phyloP scores from a whole-genome alignment of 2,797 vertebrate species.

The Danio albolineatus region DNA sequence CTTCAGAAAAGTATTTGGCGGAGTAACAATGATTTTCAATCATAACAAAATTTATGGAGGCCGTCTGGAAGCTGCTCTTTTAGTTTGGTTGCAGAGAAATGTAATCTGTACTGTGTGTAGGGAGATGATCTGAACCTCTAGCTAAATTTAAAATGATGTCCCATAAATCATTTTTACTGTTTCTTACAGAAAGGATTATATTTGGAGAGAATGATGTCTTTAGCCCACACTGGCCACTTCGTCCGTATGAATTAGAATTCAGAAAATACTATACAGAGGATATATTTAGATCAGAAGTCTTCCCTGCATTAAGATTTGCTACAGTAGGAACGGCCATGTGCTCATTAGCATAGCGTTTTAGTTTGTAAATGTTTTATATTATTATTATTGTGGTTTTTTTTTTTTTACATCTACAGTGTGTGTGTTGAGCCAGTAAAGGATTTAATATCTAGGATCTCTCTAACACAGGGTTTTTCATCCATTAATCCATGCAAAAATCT shows the following conservation, averaged over 20 bases:
- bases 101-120: background rate
- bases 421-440: background rate
- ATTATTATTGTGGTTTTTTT: too few species aligned
- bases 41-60: background rate
- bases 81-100: background rate
- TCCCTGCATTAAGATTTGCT: background rate
- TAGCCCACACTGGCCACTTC: background rate
- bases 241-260: background rate
- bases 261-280: background rate
- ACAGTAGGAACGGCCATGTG: background rate
- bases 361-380: too few species aligned
- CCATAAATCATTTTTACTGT: background rate
- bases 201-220: background rate
- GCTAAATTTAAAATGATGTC: background rate
- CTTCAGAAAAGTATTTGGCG: too few species aligned
- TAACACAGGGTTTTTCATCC: background rate
- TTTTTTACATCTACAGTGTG: background rate
- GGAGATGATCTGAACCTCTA: slow-evolving; percentile 4
- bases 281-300: background rate
- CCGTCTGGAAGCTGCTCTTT: background rate
- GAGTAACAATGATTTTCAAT: too few species aligned
- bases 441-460: background rate
- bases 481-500: slow-evolving; percentile 2
- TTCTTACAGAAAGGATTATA: background rate
- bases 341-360: background rate